Conservation (phyloP, 2,797 vertebrate genomes). For the Scyliorhinus canicula region DNA sequence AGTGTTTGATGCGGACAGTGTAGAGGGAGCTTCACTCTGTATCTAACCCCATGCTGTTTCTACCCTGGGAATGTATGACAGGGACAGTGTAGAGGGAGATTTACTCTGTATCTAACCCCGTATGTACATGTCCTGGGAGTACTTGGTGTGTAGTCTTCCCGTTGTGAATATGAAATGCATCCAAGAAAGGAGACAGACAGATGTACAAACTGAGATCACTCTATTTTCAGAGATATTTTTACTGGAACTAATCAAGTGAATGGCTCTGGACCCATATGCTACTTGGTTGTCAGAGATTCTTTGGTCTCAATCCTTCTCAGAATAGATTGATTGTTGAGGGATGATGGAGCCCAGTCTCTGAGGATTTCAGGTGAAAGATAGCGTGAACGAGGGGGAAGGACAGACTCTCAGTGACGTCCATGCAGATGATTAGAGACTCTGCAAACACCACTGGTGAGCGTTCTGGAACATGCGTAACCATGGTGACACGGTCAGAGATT, state of each 20-base stretch:
- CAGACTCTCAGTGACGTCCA: neutral
- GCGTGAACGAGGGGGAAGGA: neutral
- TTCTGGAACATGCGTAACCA: slow-evolving; percentile 82
- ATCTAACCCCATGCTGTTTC: neutral
- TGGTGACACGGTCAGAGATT: slow-evolving; percentile 60
- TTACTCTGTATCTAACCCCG: neutral
- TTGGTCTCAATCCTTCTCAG: too few species aligned
- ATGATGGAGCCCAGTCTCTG: slow-evolving; percentile 47
- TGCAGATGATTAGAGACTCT: slow-evolving; percentile 39
- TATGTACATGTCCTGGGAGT: neutral
- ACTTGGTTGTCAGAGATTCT: neutral
- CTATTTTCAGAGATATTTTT: neutral
- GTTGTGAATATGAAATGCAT: neutral
- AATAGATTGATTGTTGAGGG: slow-evolving; percentile 45
- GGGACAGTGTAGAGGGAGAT: neutral
- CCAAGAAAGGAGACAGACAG: too few species aligned
- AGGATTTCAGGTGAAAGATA: neutral
- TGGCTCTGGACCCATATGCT: neutral
- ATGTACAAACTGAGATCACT: neutral
- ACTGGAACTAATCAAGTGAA: neutral
- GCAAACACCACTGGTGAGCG: slow-evolving; percentile 68
- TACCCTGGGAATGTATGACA: neutral
- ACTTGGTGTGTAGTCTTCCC: neutral
- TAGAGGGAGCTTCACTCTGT: neutral
- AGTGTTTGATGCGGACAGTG: too few species aligned